Percentiles rank a stretch among this genome's conserved stretches.
phyloP scores from a whole-genome alignment of 2,888 invertebrate species.

The Drosophila aldrichi region DNA sequence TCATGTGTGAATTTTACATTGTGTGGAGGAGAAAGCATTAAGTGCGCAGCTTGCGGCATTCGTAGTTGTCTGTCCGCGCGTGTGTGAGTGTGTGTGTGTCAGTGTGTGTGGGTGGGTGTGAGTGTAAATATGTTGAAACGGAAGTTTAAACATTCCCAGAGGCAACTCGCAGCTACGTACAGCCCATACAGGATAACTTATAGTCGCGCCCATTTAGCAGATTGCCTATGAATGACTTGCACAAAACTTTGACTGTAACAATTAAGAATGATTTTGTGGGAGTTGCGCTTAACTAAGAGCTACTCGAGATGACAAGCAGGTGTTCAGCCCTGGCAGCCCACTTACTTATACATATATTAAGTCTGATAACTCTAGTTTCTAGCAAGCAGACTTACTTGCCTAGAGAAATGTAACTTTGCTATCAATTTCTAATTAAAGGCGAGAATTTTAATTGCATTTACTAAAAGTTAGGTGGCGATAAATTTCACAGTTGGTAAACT shows the following conservation, averaged over 20 bases:
- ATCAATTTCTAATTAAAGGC: not conserved
- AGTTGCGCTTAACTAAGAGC: not conserved
- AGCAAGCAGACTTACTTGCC: not conserved
- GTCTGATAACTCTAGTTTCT: not conserved
- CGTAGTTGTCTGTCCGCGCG: not conserved
- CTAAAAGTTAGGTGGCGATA: not conserved
- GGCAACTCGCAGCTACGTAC: not conserved
- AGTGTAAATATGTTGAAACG: conserved; percentile 3
- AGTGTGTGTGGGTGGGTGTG: too few species aligned
- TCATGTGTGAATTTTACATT: conserved; percentile 14
- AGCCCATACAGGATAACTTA: conserved; percentile 3
- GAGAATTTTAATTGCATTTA: not conserved
- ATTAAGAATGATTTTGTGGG: not conserved
- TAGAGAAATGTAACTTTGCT: not conserved
- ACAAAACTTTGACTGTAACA: conserved; percentile 1
- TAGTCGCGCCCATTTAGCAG: conserved; percentile 7
- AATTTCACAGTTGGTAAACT: too few species aligned
- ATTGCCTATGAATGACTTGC: conserved; percentile 13
- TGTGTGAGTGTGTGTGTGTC: not conserved
- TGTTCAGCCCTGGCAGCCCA: not conserved
- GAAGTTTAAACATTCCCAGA: not conserved
- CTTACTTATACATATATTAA: not conserved
- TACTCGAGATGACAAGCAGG: not conserved
- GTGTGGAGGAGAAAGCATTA: conserved; percentile 10
- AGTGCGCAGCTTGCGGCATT: conserved; percentile 14